These are phyloP conservation scores for Gadopsis marmoratus DNA, from an alignment of 2,797 vertebrate species.

Conservation along the genomic window DNA sequence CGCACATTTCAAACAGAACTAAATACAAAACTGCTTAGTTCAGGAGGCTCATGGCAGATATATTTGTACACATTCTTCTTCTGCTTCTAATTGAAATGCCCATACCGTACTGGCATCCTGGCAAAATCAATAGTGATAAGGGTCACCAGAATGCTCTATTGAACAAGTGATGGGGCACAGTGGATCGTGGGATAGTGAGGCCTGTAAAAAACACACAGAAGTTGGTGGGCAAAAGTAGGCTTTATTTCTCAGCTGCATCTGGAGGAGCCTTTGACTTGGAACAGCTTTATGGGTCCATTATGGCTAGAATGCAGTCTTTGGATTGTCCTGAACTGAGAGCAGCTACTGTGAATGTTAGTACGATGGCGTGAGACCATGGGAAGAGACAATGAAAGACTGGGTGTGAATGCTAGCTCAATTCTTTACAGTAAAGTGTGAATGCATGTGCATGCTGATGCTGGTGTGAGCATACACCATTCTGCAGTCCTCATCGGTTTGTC, in stretches of 20 bases:
- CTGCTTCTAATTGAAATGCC: background rate
- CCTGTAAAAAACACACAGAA: background rate
- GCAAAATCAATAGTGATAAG: background rate
- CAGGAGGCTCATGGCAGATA: too few species aligned
- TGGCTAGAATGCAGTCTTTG: background rate
- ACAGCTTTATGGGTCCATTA: background rate
- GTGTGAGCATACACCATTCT: background rate
- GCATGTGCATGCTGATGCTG: background rate
- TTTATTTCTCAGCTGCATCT: background rate
- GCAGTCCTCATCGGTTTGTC: slow-evolving; percentile 19
- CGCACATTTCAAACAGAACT: background rate
- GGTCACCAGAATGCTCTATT: background rate
- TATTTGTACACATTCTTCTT: too few species aligned
- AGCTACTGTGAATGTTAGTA: background rate
- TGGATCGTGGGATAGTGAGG: background rate
- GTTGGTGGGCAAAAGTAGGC: background rate
- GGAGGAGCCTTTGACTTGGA: background rate
- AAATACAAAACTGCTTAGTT: background rate
- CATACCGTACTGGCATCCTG: background rate
- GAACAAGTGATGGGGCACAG: background rate
- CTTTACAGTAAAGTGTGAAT: slow-evolving; percentile 1
- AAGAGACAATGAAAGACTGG: background rate
- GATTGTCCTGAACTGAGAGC: background rate
- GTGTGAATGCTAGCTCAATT: background rate
- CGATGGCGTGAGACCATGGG: background rate